phyloP scores from a whole-genome alignment of 2,797 vertebrate species.

The Hybognathus amarus region DNA sequence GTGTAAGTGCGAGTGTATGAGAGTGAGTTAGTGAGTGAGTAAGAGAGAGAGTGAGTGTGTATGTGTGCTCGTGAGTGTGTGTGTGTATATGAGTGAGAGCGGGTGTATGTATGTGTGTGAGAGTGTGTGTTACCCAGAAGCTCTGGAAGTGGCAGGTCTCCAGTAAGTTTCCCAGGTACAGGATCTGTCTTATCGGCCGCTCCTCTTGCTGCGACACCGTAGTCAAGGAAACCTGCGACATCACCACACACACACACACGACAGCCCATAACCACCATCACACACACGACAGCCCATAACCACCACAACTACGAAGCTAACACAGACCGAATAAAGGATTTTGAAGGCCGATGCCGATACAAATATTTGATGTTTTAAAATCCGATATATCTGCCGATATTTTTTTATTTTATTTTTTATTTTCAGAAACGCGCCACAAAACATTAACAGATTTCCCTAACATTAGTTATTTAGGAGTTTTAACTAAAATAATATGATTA shows the following conservation, averaged over 20 bases:
- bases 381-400: too few relatives aligned
- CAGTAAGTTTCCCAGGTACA: constrained; percentile 90
- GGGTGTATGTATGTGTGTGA: background rate
- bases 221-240: constrained; percentile 72
- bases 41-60: background rate
- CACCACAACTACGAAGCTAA: too few relatives aligned
- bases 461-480: too few relatives aligned
- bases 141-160: constrained; percentile 95
- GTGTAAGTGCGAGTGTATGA: background rate
- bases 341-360: too few relatives aligned
- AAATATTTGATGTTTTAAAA: too few relatives aligned
- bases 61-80: background rate
- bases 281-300: too few relatives aligned
- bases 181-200: constrained; percentile 90
- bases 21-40: too few relatives aligned
- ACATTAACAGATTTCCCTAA: too few relatives aligned
- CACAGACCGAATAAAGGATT: too few relatives aligned
- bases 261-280: background rate
- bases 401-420: too few relatives aligned
- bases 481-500: too few relatives aligned
- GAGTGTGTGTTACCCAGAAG: constrained; percentile 84
- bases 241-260: background rate
- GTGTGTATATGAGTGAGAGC: background rate
- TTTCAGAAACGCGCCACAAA: too few relatives aligned
- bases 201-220: constrained; percentile 88